These are phyloP conservation scores for Heterotis niloticus DNA, from an alignment of 2,113 vertebrate genomes.

Conservation along the genomic window DNA sequence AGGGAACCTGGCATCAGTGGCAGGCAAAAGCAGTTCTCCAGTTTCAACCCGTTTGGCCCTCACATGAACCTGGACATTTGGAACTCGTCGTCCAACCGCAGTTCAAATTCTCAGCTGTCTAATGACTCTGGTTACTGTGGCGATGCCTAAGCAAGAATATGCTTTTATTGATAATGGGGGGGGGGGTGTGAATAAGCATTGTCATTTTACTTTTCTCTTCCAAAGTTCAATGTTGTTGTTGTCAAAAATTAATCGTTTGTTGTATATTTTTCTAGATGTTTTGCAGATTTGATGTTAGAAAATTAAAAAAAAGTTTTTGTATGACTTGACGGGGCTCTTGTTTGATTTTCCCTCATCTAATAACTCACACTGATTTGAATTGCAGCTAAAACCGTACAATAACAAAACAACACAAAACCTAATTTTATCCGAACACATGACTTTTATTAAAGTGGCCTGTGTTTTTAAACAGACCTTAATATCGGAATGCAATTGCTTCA, in stretches of 20 bases:
- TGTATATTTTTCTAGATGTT: constrained; percentile 84
- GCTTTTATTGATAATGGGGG: constrained; percentile 49
- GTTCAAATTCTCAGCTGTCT: constrained; percentile 83
- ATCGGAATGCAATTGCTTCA: too few relatives aligned
- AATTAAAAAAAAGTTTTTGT: constrained; percentile 70
- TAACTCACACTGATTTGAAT: too few relatives aligned
- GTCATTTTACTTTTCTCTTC: constrained; percentile 63
- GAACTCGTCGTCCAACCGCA: constrained; percentile 86
- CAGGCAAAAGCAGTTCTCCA: constrained; percentile 79
- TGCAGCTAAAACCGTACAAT: too few relatives aligned
- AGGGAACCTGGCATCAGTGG: constrained; percentile 76
- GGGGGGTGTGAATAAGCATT: constrained; percentile 79
- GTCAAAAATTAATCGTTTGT: constrained; percentile 69
- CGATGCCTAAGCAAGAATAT: constrained; percentile 71
- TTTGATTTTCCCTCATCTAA: background rate
- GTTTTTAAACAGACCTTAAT: too few relatives aligned
- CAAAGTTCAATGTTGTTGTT: constrained; percentile 64
- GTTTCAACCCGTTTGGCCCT: constrained; percentile 91
- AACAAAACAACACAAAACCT: too few relatives aligned
- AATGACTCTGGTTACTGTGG: constrained; percentile 94
- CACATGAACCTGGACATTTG: constrained; percentile 99
- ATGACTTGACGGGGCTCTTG: constrained; percentile 44
- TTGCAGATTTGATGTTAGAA: constrained; percentile 73
- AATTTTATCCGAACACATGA: too few relatives aligned
- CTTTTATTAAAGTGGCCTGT: too few relatives aligned